Evolutionary conservation across 2,797 vertebrate genomes (phyloP), one percentile per base, ranked within the genome.

Genomic region (Gallirallus australis): DNA sequence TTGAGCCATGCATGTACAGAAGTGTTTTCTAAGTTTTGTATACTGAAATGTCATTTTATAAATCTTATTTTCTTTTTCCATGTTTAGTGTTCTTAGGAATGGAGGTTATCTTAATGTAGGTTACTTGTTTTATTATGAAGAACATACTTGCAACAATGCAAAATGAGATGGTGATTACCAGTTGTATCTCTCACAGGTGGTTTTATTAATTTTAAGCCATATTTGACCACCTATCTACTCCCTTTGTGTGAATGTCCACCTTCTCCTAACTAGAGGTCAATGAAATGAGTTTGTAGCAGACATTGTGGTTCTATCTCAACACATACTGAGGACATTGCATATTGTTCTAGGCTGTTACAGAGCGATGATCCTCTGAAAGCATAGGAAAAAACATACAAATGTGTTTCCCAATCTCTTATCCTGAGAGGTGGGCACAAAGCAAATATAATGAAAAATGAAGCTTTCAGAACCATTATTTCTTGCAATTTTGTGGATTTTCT

Each of bases 161-260:
- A 69, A 86, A 64, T 4, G 17, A 72, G 27, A 12, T 50, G 4
- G 23, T 53, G 35, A 12, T 54, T 89, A 11, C 9, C 27, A 83
- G 6, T 7, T 72, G 8, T 72, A 2, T 30, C 7, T 82, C 21
- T 52, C 6, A 4, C 4, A 21, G 33, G 33, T 6, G 2, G 5
- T 59, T 15, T 31, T 45, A 6, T 35, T 69, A 72, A 69, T 75
- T 76, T 84, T 69, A 82, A 78, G 33, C 4, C 5, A 15, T 2
- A 5, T 78, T 60, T 0, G 0, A 61, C 28, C 12, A 33, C 18
- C 23, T 27, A 25, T 6, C 27, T 50, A 9, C 92, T 89, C 12
- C 0, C 19, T 77, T 72, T 12, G 0, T 39, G 24, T 0, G 1
- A 7, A 21, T 35, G 15, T 27, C 54, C 21, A 50, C 7, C 4